Evolutionary conservation across 2,797 vertebrate species (phyloP), one percentile per base, ranked within the genome.

Genomic region (Iguana delicatissima): DNA sequence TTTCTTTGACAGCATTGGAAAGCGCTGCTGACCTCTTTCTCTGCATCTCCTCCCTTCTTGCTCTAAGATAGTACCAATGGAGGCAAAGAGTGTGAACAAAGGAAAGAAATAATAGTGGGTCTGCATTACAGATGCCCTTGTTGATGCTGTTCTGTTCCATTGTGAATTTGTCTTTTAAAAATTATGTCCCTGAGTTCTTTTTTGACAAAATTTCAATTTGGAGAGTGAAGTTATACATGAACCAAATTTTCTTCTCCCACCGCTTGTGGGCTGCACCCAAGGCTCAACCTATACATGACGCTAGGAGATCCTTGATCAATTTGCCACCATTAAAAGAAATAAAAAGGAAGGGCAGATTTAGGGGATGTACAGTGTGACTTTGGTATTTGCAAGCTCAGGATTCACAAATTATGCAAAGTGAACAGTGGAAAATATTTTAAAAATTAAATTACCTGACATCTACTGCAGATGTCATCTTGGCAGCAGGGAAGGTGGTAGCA

Each of bases 1-100:
- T 81, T 88, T 22, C 22, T 89, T 84, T 77, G 73, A 77, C 18
- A 35, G 57, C 46, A 55, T 52, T 76, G 35, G 80, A 64, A 84
- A 22, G 42, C 35, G 55, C 52, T 26, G 29, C 32, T 82, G 67
- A 32, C 69, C 13, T 46, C 57, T 84, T 77, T 50, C 55, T 24
- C 59, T 67, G 20, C 20, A 29, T 77, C 57, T 55, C 57, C 59
- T 77, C 82, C 55, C 4, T 72, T 76, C 26, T 74, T 46, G 35
- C 52, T 74, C 35, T 26, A 73, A 20, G 35, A 81, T 42, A 62
- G 35, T 9, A 10, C 35, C 24, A 88, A 24, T 72, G 55, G 50
- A 73, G 67, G 73, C 6, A 20, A 38, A 86, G 52, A 1, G 16
- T 24, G n/a, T 3, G n/a, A 35, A n/a, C 80, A 35, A 38, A 10